Conservation (phyloP, 1,140 invertebrate species). For the Helicoverpa armigera region DNA sequence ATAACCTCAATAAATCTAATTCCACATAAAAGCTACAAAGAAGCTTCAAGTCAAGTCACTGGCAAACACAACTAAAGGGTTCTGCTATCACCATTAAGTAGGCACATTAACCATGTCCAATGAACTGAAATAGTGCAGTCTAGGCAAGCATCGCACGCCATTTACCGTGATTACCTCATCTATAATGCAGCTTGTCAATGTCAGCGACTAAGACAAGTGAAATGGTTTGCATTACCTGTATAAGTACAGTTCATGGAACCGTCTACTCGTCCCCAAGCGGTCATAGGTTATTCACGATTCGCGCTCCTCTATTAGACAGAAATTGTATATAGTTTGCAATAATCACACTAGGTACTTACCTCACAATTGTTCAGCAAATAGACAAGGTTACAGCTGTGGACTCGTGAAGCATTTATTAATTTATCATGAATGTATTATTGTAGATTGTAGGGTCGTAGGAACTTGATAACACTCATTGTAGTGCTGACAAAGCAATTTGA, state of each 20-base stretch:
- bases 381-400: conserved; percentile 19
- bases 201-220: conserved; percentile 45
- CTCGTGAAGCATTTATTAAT: conserved; percentile 7
- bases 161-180: conserved; percentile 43
- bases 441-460: not conserved
- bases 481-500: conserved; percentile 14
- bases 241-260: conserved; percentile 32
- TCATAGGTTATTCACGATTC: conserved; percentile 44
- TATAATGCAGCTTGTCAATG: conserved; percentile 48
- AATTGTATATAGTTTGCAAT: conserved; percentile 21
- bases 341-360: not conserved
- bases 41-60: no score
- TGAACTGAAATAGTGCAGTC: conserved; percentile 28
- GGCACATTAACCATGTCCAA: conserved; percentile 10
- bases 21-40: no score
- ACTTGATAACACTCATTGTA: not conserved
- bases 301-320: conserved; percentile 37
- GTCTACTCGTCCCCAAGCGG: not conserved
- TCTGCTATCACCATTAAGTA: conserved; percentile 4
- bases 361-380: conserved; percentile 30
- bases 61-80: not conserved
- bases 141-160: conserved; percentile 30
- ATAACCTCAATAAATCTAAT: no score
- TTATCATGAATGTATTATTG: conserved; percentile 17
- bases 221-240: conserved; percentile 38